Base-by-base conservation (phyloP, 2,113 vertebrate species). In the Mustela nigripes region DNA sequence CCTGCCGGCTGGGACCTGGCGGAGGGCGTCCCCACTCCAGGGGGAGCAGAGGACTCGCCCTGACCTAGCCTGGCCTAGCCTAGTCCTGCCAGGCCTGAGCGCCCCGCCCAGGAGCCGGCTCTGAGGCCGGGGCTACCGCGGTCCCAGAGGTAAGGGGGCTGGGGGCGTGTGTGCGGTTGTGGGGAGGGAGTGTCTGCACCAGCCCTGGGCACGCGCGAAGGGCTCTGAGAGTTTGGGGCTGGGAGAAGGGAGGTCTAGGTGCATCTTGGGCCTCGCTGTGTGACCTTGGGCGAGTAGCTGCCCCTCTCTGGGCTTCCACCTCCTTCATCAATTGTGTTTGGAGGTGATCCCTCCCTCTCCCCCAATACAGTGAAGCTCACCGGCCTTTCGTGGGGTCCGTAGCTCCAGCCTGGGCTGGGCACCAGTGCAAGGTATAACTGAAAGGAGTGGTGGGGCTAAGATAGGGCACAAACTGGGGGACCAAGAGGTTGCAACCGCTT, bases 211-310 rank as follows among this genome's bases (percentile, higher is more conserved):
- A 60, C 18, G 28, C 50, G 73, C 10, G 2, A 71, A 65, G 28
- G 87, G 91, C 79, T 87, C 73, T 45, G 48, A 89, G 80, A 93
- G 76, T 58, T 56, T 7, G 5, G 19, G 56, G 24, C 56, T 62
- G 91, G 56, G 60, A 96, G 58, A 73, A 42, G 4, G 50, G 65
- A 85, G 90, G 60, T 84, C 50, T 96, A 67, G n/a, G 36, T 90
- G 86, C 86, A 85, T 80, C 50, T 48, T 71, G 58, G 94, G 89
- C 95, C 89, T 95, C 22, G 96, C 97, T 98, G 96, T 98, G 97
- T 98, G 98, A 97, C 97, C 97, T 97, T 98, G 97, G 95, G 69
- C 21, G 11, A 97, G 87, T 94, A 81, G 69, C 92, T 95, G 63
- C 26, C 69, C 96, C 95, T 97, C 94, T 98, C 97, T 98, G 98